A percentile compares a stretch with the other conserved stretches of the same genome.
These are phyloP conservation scores for Stratiolaelaps scimitus DNA, from an alignment of 1,140 invertebrate genomes.

Conservation along the genomic window DNA sequence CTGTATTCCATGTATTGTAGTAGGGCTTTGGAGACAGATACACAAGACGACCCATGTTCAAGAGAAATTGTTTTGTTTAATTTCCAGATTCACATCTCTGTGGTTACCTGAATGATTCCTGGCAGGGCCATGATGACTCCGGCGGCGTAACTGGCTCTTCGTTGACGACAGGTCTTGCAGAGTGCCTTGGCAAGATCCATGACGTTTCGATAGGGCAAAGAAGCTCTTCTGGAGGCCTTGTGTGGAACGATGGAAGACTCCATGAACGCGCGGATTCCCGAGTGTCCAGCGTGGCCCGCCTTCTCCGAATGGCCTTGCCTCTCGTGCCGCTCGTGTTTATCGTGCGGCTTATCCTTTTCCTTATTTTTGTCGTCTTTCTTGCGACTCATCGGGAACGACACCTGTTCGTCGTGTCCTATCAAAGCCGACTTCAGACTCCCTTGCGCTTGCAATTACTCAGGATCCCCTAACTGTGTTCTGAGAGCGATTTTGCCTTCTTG, in stretches of 20 bases:
- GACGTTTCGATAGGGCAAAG: conserved; percentile 30
- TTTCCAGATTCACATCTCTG: background rate
- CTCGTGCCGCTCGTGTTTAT: too few species aligned
- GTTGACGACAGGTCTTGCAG: conserved; percentile 32
- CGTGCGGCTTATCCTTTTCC: conserved; percentile 23
- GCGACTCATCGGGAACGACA: conserved; percentile 20
- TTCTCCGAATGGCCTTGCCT: conserved; percentile 11
- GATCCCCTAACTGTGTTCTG: too few species aligned
- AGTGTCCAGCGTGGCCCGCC: background rate
- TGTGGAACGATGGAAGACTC: conserved; percentile 27
- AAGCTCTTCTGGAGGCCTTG: conserved; percentile 21
- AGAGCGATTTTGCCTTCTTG: too few species aligned
- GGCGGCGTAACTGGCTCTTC: conserved; percentile 22
- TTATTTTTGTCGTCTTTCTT: conserved; percentile 26
- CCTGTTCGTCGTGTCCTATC: too few species aligned
- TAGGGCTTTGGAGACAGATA: too few species aligned
- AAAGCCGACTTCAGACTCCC: too few species aligned
- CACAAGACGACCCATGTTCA: too few species aligned
- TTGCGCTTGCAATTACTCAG: too few species aligned
- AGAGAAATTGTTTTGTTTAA: too few species aligned
- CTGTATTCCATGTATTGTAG: too few species aligned
- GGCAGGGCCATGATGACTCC: conserved; percentile 26
- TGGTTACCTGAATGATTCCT: conserved; percentile 28
- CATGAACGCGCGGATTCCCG: conserved; percentile 22
- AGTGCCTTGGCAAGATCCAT: conserved; percentile 35